These are phyloP conservation scores for Rhabdomys pumilio DNA, from an alignment of 2,797 vertebrate genomes.

Conservation along the genomic window DNA sequence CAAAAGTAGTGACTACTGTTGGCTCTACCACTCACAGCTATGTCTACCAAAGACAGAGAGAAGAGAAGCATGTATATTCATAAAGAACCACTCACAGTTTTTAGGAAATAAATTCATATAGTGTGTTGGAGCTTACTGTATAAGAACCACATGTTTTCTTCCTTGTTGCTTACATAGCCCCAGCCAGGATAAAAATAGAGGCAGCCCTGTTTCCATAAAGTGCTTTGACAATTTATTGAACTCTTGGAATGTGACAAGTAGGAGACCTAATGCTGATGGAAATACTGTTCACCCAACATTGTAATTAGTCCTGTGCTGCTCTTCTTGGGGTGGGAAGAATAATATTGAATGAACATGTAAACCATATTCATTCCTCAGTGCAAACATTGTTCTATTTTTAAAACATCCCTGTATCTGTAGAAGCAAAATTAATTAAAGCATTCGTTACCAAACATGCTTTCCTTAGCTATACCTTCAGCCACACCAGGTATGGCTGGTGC, in stretches of 20 bases:
- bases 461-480: background rate
- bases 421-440: background rate
- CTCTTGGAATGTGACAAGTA: background rate
- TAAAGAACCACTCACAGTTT: background rate
- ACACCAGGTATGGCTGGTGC: background rate
- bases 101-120: conserved; percentile 3
- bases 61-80: background rate
- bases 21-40: background rate
- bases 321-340: no score
- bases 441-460: background rate
- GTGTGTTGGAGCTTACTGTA: background rate
- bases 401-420: background rate
- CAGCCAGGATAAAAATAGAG: background rate
- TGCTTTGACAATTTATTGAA: background rate
- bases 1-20: background rate
- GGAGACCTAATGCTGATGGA: background rate
- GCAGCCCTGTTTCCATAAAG: background rate
- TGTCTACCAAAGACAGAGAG: background rate
- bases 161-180: background rate
- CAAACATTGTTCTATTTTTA: background rate
- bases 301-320: no score
- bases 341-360: background rate
- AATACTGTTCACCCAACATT: background rate
- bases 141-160: background rate
- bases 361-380: background rate